phyloP scores from a whole-genome alignment of 2,888 invertebrate genomes.

The Diarsia brunnea region DNA sequence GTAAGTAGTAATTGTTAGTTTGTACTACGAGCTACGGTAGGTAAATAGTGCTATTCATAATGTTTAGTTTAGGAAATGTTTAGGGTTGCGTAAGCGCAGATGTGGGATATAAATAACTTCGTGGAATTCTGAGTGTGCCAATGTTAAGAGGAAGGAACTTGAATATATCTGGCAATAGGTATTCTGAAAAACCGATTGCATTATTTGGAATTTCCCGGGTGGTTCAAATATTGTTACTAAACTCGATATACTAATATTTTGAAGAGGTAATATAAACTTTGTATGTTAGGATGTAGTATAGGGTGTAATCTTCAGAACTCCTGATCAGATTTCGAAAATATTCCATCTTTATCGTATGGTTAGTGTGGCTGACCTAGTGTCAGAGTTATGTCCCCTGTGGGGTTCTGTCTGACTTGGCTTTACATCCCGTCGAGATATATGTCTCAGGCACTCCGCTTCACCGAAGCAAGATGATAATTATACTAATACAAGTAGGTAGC shows the following conservation, averaged over 20 bases:
- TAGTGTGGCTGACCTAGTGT: too few relatives aligned
- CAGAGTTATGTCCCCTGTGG: too few relatives aligned
- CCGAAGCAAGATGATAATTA: too few relatives aligned
- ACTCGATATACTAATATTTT: neutral
- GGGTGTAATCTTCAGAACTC: too few relatives aligned
- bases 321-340: too few relatives aligned
- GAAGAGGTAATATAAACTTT: too few relatives aligned
- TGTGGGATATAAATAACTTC: slow-evolving; percentile 18
- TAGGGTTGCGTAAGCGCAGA: slow-evolving; percentile 21
- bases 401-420: too few relatives aligned
- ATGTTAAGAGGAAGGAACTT: slow-evolving; percentile 10
- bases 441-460: too few relatives aligned
- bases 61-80: slow-evolving; percentile 9
- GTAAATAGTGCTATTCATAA: slow-evolving; percentile 14
- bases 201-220: neutral
- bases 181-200: neutral
- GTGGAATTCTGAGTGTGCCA: neutral
- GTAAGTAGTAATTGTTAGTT: neutral
- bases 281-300: too few relatives aligned
- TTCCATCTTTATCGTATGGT: too few relatives aligned
- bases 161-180: neutral
- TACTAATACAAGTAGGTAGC: too few relatives aligned
- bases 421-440: too few relatives aligned
- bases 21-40: neutral
- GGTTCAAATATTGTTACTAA: neutral